phyloP scores from a whole-genome alignment of 2,113 vertebrate genomes.

The Herpailurus yagouaroundi region DNA sequence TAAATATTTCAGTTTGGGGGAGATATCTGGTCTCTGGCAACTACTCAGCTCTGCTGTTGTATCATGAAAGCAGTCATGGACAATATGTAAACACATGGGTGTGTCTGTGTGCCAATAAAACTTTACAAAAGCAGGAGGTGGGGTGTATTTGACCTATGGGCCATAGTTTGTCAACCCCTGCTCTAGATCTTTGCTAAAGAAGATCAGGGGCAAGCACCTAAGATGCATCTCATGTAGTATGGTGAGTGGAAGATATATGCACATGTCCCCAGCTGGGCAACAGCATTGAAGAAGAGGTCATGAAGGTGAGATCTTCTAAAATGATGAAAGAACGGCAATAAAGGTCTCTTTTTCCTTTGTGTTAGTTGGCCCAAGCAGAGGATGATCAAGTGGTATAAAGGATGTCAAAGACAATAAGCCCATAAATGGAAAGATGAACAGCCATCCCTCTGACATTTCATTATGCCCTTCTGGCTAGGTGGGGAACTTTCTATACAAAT shows the following conservation, averaged over 20 bases:
- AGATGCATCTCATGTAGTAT: constrained; percentile 36
- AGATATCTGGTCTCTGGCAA: neutral
- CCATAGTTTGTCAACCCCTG: neutral
- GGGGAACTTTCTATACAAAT: constrained; percentile 26
- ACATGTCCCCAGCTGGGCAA: constrained; percentile 35
- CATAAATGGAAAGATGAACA: constrained; percentile 67
- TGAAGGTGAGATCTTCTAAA: neutral
- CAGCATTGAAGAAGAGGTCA: neutral
- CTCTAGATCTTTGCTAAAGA: neutral
- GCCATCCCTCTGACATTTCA: constrained; percentile 54
- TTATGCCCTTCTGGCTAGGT: constrained; percentile 48
- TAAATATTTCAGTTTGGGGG: neutral
- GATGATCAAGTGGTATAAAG: constrained; percentile 60
- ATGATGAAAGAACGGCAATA: constrained; percentile 49
- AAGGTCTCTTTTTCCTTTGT: constrained; percentile 50
- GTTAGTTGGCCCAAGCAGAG: constrained; percentile 51
- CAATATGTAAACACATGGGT: neutral
- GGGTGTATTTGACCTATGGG: neutral
- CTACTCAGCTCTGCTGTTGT: neutral
- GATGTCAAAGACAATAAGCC: constrained; percentile 46
- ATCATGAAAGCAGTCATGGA: neutral
- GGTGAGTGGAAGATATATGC: constrained; percentile 9
- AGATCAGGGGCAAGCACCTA: neutral
- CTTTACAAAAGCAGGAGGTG: neutral
- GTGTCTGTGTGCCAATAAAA: neutral